phyloP scores from a whole-genome alignment of 1,140 invertebrate genomes.

The Drosophila lini region DNA sequence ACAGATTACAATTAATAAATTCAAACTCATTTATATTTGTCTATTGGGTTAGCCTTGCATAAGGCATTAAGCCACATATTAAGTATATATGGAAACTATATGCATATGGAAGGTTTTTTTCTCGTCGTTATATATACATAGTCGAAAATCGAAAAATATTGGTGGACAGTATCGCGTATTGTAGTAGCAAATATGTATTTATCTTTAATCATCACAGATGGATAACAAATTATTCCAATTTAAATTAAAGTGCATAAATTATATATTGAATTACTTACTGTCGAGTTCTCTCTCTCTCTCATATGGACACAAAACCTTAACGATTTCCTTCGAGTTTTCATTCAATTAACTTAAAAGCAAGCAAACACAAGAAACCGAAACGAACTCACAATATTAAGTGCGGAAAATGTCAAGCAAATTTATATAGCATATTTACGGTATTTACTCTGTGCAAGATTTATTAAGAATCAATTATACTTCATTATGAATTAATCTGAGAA shows the following conservation, averaged over 20 bases:
- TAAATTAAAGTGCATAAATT: conserved; percentile 73
- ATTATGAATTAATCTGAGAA: conserved; percentile 77
- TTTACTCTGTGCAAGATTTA: conserved; percentile 77
- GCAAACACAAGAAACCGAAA: conserved; percentile 36
- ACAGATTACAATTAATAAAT: conserved; percentile 43
- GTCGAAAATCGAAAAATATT: conserved; percentile 73
- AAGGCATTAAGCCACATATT: conserved; percentile 56
- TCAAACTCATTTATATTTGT: conserved; percentile 63
- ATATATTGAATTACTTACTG: conserved; percentile 74
- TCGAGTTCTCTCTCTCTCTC: conserved; percentile 68
- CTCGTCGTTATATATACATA: conserved; percentile 75
- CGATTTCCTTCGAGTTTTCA: conserved; percentile 68
- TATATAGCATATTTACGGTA: conserved; percentile 77
- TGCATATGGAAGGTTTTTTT: conserved; percentile 64
- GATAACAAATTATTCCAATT: conserved; percentile 63
- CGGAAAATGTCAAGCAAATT: conserved; percentile 59
- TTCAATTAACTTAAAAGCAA: conserved; percentile 64
- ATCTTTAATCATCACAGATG: conserved; percentile 68
- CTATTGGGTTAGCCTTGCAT: conserved; percentile 68
- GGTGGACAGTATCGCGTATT: conserved; percentile 73
- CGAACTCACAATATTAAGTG: conserved; percentile 45
- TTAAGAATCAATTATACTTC: conserved; percentile 79
- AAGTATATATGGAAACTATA: conserved; percentile 41
- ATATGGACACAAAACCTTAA: conserved; percentile 52
- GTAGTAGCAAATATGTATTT: conserved; percentile 73